Evolutionary conservation across 2,797 vertebrate genomes (phyloP).

Genomic region (Alosa sapidissima): DNA sequence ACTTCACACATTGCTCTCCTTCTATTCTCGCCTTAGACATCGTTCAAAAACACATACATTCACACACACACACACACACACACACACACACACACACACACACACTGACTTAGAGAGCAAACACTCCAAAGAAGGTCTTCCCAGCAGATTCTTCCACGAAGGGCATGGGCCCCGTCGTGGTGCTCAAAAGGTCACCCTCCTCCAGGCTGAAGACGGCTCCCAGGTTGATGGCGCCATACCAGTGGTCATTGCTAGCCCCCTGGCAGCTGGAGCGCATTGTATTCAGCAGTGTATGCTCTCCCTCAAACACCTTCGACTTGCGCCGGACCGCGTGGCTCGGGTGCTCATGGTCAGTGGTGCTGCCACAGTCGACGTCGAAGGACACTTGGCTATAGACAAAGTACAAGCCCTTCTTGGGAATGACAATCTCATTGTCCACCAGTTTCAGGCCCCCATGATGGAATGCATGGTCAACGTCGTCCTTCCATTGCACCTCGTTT

Average conservation of each 20-base stretch:
- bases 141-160: constrained; percentile 50
- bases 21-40: not conserved
- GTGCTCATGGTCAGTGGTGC: constrained; percentile 11
- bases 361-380: constrained; percentile 60
- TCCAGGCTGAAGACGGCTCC: constrained; percentile 70
- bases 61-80: not conserved
- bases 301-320: constrained; percentile 43
- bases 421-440: constrained; percentile 62
- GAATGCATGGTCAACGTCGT: constrained; percentile 58
- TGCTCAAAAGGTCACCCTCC: constrained; percentile 59
- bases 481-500: constrained; percentile 59
- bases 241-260: rapidly evolving
- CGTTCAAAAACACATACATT: not conserved
- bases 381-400: constrained; percentile 77
- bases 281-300: constrained; percentile 54
- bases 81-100: not conserved
- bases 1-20: not conserved
- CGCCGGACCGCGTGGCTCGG: constrained; percentile 64
- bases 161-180: constrained; percentile 47
- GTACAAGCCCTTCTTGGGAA: constrained; percentile 65
- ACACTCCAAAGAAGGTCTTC: constrained; percentile 74
- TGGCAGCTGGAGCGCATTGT: constrained; percentile 61
- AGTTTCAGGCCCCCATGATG: constrained; percentile 60
- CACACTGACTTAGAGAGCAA: constrained; percentile 63
- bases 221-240: constrained; percentile 65